Conservation (phyloP, 2,113 vertebrate species). For the Neolamprologus toae region DNA sequence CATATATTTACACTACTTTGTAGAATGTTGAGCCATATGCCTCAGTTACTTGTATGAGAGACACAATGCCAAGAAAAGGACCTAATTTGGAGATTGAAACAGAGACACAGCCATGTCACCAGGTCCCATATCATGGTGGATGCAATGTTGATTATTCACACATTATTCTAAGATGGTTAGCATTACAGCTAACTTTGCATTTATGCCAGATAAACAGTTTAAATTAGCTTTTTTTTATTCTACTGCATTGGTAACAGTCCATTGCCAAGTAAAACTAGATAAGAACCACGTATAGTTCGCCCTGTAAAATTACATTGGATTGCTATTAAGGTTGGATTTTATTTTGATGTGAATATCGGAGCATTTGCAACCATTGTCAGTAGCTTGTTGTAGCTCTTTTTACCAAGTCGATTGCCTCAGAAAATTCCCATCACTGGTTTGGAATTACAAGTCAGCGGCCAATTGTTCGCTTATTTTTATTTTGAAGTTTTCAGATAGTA, state of each 20-base stretch:
- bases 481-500: neutral
- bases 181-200: neutral
- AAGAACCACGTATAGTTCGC: neutral
- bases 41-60: neutral
- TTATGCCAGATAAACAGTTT: neutral
- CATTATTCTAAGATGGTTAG: neutral
- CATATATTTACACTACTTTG: neutral
- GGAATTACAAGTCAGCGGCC: neutral
- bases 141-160: neutral
- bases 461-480: neutral
- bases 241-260: neutral
- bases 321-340: neutral
- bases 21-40: neutral
- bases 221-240: neutral
- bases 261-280: neutral
- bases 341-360: neutral
- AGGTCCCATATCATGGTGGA: neutral
- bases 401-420: neutral
- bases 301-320: neutral
- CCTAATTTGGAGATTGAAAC: neutral
- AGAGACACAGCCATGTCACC: neutral
- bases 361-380: neutral
- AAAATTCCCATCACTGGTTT: neutral
- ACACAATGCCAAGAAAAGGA: neutral
- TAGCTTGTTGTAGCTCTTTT: neutral